These are phyloP conservation scores for Megatriorchis doriae DNA, from an alignment of 2,113 vertebrate species.

Conservation along the genomic window DNA sequence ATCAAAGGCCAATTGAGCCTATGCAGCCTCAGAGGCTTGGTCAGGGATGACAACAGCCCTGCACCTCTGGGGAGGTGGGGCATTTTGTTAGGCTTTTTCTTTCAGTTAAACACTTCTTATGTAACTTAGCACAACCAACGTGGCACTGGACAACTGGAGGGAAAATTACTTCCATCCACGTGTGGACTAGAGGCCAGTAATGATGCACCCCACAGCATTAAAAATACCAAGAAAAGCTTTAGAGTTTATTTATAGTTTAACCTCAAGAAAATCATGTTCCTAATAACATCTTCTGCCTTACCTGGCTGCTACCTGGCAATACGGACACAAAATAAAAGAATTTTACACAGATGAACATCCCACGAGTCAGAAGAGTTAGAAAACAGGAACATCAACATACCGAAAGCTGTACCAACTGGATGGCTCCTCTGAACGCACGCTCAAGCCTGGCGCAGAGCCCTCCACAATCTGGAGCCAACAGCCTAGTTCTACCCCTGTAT, in stretches of 20 bases:
- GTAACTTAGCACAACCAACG: not conserved
- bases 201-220: not conserved
- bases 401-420: fast-evolving
- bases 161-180: not conserved
- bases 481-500: fast-evolving
- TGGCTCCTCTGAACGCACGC: not conserved
- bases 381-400: not conserved
- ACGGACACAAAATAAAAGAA: not conserved
- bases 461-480: not conserved
- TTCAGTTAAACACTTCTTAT: not conserved
- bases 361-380: not conserved
- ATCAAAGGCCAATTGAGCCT: not conserved
- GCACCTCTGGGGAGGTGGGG: not conserved
- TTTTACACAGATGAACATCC: not conserved
- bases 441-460: not conserved
- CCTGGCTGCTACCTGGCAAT: not conserved
- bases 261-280: not conserved
- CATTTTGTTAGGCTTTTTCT: not conserved
- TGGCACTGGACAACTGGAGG: not conserved
- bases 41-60: not conserved
- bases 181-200: not conserved
- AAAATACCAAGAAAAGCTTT: not conserved
- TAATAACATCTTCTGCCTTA: not conserved
- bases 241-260: not conserved
- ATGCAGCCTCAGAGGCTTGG: fast-evolving